Evolutionary conservation across 2,113 vertebrate genomes (phyloP).

Genomic region (Spheniscus mendiculus): DNA sequence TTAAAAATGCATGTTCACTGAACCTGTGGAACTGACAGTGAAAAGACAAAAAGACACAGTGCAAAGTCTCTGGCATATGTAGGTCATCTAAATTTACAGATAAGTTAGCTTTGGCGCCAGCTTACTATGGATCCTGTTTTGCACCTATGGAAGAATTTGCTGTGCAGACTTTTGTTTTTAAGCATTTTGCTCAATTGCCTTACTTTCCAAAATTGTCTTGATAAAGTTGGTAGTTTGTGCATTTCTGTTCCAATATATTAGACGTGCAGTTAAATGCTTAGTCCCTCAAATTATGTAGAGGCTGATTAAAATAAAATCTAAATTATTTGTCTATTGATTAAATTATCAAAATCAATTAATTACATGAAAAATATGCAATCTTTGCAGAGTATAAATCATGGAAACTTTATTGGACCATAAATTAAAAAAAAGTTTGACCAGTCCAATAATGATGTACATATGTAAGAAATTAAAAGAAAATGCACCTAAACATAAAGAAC

Average conservation of each 20-base stretch:
- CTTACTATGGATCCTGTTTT: background rate
- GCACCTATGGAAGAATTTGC: background rate
- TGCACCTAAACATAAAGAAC: background rate
- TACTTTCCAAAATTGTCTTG: background rate
- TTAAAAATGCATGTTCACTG: conserved; percentile 47
- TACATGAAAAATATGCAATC: background rate
- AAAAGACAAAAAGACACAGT: conserved; percentile 42
- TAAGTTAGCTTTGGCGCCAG: conserved; percentile 3
- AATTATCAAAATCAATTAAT: background rate
- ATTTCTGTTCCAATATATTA: background rate
- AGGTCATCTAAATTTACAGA: conserved; percentile 55
- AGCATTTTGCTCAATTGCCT: background rate
- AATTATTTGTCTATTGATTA: background rate
- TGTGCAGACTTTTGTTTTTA: background rate
- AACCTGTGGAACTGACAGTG: conserved; percentile 11
- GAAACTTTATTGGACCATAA: background rate
- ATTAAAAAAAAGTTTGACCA: background rate
- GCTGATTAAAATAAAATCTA: background rate
- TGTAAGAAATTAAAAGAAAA: background rate
- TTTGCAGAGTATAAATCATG: background rate
- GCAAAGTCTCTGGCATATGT: conserved; percentile 49
- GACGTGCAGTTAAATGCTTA: background rate
- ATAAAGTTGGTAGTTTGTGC: background rate
- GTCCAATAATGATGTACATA: background rate
- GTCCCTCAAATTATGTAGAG: background rate